Evolutionary conservation across 1,140 invertebrate species (phyloP).

Genomic region (Cotesia typhae): DNA sequence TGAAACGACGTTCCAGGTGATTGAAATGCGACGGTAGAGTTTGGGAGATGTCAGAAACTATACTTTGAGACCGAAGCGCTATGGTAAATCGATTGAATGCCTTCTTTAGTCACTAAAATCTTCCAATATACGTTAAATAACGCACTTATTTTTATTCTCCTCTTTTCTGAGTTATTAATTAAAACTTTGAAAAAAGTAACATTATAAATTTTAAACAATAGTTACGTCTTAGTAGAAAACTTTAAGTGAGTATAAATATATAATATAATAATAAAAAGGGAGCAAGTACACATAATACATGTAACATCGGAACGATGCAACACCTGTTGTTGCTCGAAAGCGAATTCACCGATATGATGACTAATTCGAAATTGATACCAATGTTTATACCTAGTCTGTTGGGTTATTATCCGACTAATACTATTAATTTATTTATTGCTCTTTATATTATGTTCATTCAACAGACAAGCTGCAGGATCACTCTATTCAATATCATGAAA

Average conservation of each 20-base stretch:
- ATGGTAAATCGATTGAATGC: conserved; percentile 5
- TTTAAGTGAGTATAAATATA: not conserved
- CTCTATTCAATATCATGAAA: conserved; percentile 53
- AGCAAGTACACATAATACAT: conserved; percentile 6
- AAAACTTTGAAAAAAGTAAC: no score
- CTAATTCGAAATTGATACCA: conserved; percentile 53
- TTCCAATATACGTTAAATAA: no score
- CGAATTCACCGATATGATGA: conserved; percentile 60
- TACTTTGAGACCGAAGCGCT: conserved; percentile 14
- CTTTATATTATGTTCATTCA: conserved; percentile 41
- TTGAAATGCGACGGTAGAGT: conserved; percentile 1
- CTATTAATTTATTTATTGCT: conserved; percentile 5
- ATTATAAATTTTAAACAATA: no score
- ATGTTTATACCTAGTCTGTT: conserved; percentile 51
- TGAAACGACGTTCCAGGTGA: conserved; percentile 19
- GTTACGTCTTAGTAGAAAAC: not conserved
- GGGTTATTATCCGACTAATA: not conserved
- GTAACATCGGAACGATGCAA: conserved; percentile 48
- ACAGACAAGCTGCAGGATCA: conserved; percentile 56
- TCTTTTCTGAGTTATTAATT: no score
- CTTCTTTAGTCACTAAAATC: not conserved
- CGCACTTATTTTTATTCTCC: no score
- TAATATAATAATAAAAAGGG: conserved; percentile 6
- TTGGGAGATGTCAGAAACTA: not conserved
- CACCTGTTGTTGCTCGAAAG: conserved; percentile 62